Percentiles rank a stretch among this genome's conserved stretches.
These are phyloP conservation scores for Antennarius maculatus DNA, from an alignment of 2,797 vertebrate species.

Conservation along the genomic window DNA sequence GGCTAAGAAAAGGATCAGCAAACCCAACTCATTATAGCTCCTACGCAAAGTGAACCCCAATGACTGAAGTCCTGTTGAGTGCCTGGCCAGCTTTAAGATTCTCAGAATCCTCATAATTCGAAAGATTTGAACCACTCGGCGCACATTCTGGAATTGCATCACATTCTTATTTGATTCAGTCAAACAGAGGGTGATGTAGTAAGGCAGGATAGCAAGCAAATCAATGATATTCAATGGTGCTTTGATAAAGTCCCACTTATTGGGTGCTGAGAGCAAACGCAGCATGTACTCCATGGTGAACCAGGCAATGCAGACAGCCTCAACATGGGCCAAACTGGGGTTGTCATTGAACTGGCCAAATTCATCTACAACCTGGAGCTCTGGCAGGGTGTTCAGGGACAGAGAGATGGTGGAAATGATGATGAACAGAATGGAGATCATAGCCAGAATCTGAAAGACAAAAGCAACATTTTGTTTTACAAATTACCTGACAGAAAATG, in stretches of 20 bases:
- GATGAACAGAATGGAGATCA: constrained; percentile 97
- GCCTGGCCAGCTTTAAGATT: constrained; percentile 96
- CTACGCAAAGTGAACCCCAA: constrained; percentile 95
- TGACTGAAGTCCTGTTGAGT: constrained; percentile 97
- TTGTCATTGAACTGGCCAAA: constrained; percentile 97
- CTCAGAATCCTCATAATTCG: constrained; percentile 97
- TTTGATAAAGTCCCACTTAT: constrained; percentile 99
- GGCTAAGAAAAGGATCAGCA: constrained; percentile 96
- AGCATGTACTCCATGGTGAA: constrained; percentile 99
- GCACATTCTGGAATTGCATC: constrained; percentile 97
- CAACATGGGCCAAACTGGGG: constrained; percentile 93
- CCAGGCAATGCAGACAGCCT: constrained; percentile 98
- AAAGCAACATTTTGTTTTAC: constrained; percentile 28
- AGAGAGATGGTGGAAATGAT: constrained; percentile 96
- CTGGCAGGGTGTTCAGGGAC: constrained; percentile 97
- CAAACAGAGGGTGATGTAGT: constrained; percentile 97
- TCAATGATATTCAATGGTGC: constrained; percentile 97
- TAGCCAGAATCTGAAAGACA: constrained; percentile 93
- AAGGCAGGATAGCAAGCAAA: constrained; percentile 95
- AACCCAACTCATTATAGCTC: constrained; percentile 96
- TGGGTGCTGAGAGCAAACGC: constrained; percentile 95
- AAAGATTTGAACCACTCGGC: constrained; percentile 98
- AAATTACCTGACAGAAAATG: background rate
- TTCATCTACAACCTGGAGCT: constrained; percentile 94
- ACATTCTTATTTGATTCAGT: constrained; percentile 98